Percentiles rank a stretch among this genome's conserved stretches.
These are phyloP conservation scores for Astreopora myriophthalma DNA, from an alignment of 64 coral and sea anemone genomes.

Conservation along the genomic window DNA sequence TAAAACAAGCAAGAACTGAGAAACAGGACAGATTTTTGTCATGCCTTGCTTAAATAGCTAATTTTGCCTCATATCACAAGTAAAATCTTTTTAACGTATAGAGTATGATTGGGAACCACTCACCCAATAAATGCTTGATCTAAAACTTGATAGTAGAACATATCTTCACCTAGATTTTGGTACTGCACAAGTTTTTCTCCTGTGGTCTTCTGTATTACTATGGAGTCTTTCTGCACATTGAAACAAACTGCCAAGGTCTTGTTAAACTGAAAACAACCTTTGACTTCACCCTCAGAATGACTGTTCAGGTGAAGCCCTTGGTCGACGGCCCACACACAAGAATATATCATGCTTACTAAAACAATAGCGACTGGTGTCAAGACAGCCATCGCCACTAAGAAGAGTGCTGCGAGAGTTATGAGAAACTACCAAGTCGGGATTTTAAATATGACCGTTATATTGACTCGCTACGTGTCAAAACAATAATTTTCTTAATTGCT, in stretches of 20 bases:
- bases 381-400: neutral
- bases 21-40: no score
- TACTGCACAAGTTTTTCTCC: slow-evolving; percentile 5
- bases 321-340: neutral
- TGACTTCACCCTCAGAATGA: neutral
- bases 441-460: no score
- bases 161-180: neutral
- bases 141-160: slow-evolving; percentile 2
- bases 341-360: neutral
- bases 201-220: neutral
- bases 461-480: no score
- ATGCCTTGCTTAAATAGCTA: no score
- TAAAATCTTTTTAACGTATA: no score
- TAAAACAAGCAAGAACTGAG: no score
- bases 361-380: no score
- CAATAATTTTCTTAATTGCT: no score
- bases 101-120: no score
- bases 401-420: no score
- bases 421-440: no score
- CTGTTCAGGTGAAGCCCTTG: neutral
- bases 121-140: slow-evolving; percentile 15
- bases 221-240: slow-evolving; percentile 1
- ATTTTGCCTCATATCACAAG: no score
- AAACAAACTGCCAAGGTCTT: slow-evolving; percentile 5
- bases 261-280: neutral